Evolutionary conservation across 2,888 invertebrate species (phyloP).

Genomic region (Caenorhabditis doughertyi): DNA sequence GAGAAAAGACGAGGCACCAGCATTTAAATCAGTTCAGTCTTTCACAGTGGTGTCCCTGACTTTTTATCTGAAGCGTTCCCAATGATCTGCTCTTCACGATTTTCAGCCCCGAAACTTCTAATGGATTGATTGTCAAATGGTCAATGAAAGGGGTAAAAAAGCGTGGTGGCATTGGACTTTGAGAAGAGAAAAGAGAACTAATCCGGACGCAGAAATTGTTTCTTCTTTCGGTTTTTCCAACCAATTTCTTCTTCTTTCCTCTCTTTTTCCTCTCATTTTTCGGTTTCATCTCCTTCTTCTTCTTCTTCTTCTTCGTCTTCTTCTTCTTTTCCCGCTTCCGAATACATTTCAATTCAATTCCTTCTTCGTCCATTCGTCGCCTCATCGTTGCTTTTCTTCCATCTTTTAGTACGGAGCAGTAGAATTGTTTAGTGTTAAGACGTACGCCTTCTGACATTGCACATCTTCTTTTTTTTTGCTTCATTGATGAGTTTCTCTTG

Average conservation of each 20-base stretch:
- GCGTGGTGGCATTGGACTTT: constrained; percentile 22
- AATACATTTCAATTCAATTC: constrained; percentile 60
- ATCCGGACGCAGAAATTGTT: constrained; percentile 58
- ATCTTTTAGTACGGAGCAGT: constrained; percentile 35
- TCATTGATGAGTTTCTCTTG: constrained; percentile 19
- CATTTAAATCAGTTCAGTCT: too few relatives aligned
- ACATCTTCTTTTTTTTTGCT: constrained; percentile 5
- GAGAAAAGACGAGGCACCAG: too few relatives aligned
- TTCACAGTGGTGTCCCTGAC: too few relatives aligned
- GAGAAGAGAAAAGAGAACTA: constrained; percentile 27
- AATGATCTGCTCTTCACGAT: too few relatives aligned
- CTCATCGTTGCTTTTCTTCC: constrained; percentile 38
- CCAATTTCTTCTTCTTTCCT: constrained; percentile 46
- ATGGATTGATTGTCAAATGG: background rate
- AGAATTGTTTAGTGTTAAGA: constrained; percentile 28
- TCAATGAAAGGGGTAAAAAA: constrained; percentile 34
- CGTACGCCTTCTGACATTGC: constrained; percentile 27
- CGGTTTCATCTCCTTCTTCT: constrained; percentile 25
- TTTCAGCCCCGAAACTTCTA: too few relatives aligned
- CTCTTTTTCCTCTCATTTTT: constrained; percentile 21
- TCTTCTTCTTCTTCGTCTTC: constrained; percentile 25
- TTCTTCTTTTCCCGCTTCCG: constrained; percentile 24
- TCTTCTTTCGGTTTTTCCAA: constrained; percentile 52
- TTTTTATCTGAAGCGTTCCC: too few relatives aligned
- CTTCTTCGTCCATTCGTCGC: constrained; percentile 25